These are phyloP conservation scores for Apamea crenata DNA, from an alignment of 2,888 invertebrate species.

Conservation along the genomic window DNA sequence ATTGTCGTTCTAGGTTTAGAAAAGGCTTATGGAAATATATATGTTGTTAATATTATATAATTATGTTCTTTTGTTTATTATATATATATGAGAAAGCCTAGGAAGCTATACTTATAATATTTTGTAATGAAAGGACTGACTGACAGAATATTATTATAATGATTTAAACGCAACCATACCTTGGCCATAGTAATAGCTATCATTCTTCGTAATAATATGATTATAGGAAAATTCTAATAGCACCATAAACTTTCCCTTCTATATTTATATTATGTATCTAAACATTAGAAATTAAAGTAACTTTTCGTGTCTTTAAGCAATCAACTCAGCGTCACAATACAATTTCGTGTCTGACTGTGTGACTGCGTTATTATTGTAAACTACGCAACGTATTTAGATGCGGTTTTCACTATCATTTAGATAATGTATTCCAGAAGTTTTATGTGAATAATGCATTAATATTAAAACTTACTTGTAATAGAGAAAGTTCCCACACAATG, in stretches of 20 bases:
- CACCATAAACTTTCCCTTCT: background rate
- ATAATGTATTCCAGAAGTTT: too few species aligned
- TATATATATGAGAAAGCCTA: background rate
- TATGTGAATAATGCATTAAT: too few species aligned
- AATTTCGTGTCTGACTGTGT: background rate
- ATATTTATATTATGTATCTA: background rate
- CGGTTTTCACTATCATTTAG: too few species aligned
- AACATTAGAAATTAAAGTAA: background rate
- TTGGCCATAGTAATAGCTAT: background rate
- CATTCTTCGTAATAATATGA: background rate
- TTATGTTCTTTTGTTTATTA: background rate
- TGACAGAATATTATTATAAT: background rate
- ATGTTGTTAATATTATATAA: too few species aligned
- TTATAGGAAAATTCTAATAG: background rate
- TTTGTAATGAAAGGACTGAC: background rate
- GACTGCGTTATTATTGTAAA: too few species aligned
- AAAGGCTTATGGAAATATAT: background rate
- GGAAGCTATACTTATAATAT: background rate
- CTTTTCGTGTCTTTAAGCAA: too few species aligned
- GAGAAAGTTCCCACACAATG: too few species aligned
- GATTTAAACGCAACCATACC: too few species aligned
- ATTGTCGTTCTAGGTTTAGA: background rate
- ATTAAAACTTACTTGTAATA: too few species aligned
- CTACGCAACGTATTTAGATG: too few species aligned
- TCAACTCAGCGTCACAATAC: too few species aligned